Base-by-base conservation (phyloP, 2,888 invertebrate genomes). In the Caenorhabditis zanzibari region DNA sequence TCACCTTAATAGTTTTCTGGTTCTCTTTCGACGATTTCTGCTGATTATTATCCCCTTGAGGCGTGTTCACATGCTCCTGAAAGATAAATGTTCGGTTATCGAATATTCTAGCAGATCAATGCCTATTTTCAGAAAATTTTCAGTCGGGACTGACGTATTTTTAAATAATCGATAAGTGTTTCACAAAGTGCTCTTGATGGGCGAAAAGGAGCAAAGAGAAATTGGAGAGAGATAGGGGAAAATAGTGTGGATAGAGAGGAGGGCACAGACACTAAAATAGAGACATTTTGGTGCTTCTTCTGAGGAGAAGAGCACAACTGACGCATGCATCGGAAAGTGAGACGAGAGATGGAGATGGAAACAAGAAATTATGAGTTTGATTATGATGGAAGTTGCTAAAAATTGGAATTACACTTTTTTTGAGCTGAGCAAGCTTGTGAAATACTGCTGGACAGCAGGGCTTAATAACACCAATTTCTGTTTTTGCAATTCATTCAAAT, bases 21-120 rank as follows among this genome's bases (percentile, higher is more conserved):
- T 76, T 76, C 59, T 73, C 73, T 73, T 74, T 75, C 28, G 56
- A 68, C 54, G 68, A 47, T 79, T 75, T 74, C 68, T 71, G 76
- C 49, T 83, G 79, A 75, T 75, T 73, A 66, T 74, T 76, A 24
- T 79, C 83, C 69, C 69, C 79, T 69, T 76, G 82, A 79, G 83
- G 79, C 74, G 74, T 73, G 76, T 83, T 83, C 73, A 79, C 83
- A 83, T 83, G 83, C 83, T 83, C 83, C 83, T 83, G 79, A 59
- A 83, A 82, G 71, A 83, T 35, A 54, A 68, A 54, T 68, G 24
- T 44, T 52, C 32, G 12, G n/a, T 28, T 19, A 66, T 52, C 19
- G 54, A 54, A 68, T 68, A 68, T 68, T 68, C 68, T 35, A 72
- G 72, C 47, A 59, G 59, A 59, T 47, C 68, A 54, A 7, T n/a